Conservation (phyloP, 2,113 vertebrate genomes). For the Micronycteris hirsuta region DNA sequence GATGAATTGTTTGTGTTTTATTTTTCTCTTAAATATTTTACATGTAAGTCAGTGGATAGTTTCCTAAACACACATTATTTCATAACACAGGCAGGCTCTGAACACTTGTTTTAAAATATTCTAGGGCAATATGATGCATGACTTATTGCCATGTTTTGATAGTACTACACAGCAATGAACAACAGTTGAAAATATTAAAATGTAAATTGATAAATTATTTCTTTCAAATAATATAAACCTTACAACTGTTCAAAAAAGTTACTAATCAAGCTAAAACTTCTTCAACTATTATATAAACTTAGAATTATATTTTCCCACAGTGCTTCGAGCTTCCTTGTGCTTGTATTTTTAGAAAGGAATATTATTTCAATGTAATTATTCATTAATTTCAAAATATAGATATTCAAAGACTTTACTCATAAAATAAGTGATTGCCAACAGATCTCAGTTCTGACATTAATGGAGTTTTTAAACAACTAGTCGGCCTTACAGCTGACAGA, state of each 20-base stretch:
- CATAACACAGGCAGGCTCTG: not conserved
- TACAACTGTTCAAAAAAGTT: not conserved
- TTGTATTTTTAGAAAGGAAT: not conserved
- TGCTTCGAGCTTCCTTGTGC: not conserved
- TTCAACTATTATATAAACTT: not conserved
- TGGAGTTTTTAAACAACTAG: constrained; percentile 1
- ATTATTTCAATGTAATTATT: not conserved
- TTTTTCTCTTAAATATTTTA: constrained; percentile 4
- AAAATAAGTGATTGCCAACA: not conserved
- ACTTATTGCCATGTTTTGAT: not conserved
- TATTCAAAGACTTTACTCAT: not conserved
- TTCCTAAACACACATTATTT: not conserved
- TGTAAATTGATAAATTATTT: not conserved
- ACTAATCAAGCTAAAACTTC: not conserved
- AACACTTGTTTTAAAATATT: constrained; percentile 3
- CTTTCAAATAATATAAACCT: not conserved
- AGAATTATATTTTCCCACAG: not conserved
- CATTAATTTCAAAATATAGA: not conserved
- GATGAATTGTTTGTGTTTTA: not conserved
- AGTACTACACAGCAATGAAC: not conserved
- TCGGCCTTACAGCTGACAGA: constrained; percentile 47
- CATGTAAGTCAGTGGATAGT: not conserved
- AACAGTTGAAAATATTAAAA: not conserved
- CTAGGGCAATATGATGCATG: not conserved
- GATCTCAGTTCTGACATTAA: constrained; percentile 41